phyloP scores from a whole-genome alignment of 37 sponge, comb jelly and placozoan species.

The Crambe crambe region DNA sequence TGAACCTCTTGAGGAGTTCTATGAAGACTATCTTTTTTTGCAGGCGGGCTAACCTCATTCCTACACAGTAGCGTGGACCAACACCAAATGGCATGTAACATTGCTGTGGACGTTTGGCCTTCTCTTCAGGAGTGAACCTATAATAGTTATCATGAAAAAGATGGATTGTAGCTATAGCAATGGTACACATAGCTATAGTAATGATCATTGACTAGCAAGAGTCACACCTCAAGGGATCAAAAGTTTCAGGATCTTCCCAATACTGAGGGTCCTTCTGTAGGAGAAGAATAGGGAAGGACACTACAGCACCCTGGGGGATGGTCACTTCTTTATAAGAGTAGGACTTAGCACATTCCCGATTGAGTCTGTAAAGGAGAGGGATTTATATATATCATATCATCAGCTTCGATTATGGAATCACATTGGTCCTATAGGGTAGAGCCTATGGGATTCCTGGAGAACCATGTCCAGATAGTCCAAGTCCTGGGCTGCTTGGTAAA shows the following conservation, averaged over 20 bases:
- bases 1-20: conserved; percentile 50
- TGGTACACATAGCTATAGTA: too few relatives aligned
- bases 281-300: conserved; percentile 39
- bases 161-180: too few relatives aligned
- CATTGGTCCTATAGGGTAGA: conserved; percentile 68
- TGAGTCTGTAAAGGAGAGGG: background rate
- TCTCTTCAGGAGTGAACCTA: conserved; percentile 75
- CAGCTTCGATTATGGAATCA: background rate
- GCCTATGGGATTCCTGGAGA: conserved; percentile 71
- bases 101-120: conserved; percentile 44
- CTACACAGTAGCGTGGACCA: conserved; percentile 82
- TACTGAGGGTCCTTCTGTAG: conserved; percentile 6
- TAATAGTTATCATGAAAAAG: too few relatives aligned
- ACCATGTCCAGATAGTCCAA: conserved; percentile 79
- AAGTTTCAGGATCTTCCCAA: background rate
- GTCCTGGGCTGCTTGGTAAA: conserved; percentile 71
- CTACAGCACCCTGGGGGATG: conserved; percentile 42
- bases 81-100: conserved; percentile 73
- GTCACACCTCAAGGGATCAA: background rate
- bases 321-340: background rate
- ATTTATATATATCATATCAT: background rate
- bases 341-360: background rate
- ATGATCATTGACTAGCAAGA: too few relatives aligned
- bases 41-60: conserved; percentile 77
- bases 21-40: conserved; percentile 72